Percentiles rank a stretch among this genome's conserved stretches.
Evolutionary conservation across 2,888 invertebrate genomes (phyloP).

Genomic region (Apodemia mormo): DNA sequence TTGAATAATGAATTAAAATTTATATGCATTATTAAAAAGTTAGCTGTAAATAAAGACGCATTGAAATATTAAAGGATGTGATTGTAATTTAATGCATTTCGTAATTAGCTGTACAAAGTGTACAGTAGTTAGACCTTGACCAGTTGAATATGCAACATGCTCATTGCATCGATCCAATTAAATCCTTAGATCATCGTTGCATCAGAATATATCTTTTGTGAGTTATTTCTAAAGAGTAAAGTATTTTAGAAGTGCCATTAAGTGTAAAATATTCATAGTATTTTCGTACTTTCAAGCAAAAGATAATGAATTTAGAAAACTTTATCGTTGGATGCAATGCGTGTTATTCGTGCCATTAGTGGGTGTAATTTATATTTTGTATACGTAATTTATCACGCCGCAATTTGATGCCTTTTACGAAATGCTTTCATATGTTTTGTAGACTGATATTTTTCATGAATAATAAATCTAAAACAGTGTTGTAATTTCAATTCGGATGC

Average conservation of each 20-base stretch:
- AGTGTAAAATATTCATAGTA: constrained; percentile 60
- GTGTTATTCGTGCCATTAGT: constrained; percentile 28
- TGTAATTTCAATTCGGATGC: background rate
- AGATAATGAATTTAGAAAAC: constrained; percentile 43
- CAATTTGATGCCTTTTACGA: background rate
- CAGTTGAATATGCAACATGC: background rate
- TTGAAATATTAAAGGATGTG: background rate
- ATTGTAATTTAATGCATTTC: background rate
- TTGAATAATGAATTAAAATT: constrained; percentile 31
- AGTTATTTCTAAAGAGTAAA: constrained; percentile 37
- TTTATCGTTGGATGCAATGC: constrained; percentile 27
- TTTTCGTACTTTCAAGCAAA: constrained; percentile 69
- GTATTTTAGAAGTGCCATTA: constrained; percentile 75
- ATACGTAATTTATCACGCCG: constrained; percentile 18
- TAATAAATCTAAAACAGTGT: background rate
- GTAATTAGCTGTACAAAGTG: background rate
- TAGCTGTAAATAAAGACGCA: constrained; percentile 11
- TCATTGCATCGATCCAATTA: constrained; percentile 1
- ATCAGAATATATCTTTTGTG: constrained; percentile 1
- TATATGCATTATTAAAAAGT: constrained; percentile 15
- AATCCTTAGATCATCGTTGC: background rate
- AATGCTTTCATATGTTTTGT: constrained; percentile 2
- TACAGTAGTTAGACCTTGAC: background rate
- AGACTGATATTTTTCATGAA: background rate
- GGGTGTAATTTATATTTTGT: constrained; percentile 20